Percentiles rank a stretch among this genome's conserved stretches.
Conservation (phyloP, 2,113 vertebrate species). For the Dasypus novemcinctus region DNA sequence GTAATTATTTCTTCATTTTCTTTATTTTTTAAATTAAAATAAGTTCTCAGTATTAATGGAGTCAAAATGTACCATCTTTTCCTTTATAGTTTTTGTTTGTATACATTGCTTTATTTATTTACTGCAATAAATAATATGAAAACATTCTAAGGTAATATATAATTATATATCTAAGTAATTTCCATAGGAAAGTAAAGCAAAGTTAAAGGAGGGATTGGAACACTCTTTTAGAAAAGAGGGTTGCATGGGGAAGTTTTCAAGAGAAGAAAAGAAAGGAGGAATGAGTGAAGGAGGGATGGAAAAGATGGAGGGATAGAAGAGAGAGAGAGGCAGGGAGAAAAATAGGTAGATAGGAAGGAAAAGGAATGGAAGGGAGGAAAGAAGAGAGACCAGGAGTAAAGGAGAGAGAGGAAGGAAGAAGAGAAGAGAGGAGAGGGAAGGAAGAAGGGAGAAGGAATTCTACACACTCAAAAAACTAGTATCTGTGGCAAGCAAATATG, state of each 20-base stretch:
- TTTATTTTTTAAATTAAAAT: slow-evolving; percentile 8
- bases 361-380: background rate
- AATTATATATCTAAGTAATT: background rate
- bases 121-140: background rate
- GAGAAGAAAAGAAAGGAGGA: background rate
- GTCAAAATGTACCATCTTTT: background rate
- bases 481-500: background rate
- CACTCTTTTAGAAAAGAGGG: background rate
- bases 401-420: background rate
- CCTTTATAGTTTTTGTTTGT: background rate
- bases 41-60: background rate
- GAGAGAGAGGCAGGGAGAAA: background rate
- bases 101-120: background rate
- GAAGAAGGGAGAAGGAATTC: background rate
- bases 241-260: background rate
- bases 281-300: background rate
- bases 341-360: background rate
- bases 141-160: background rate
- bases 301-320: background rate
- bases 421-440: background rate
- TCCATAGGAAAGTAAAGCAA: background rate
- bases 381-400: background rate
- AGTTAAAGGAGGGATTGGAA: background rate
- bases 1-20: background rate
- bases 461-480: background rate